Conservation (phyloP, 2,797 vertebrate species). For the Aulostomus chinensis region DNA sequence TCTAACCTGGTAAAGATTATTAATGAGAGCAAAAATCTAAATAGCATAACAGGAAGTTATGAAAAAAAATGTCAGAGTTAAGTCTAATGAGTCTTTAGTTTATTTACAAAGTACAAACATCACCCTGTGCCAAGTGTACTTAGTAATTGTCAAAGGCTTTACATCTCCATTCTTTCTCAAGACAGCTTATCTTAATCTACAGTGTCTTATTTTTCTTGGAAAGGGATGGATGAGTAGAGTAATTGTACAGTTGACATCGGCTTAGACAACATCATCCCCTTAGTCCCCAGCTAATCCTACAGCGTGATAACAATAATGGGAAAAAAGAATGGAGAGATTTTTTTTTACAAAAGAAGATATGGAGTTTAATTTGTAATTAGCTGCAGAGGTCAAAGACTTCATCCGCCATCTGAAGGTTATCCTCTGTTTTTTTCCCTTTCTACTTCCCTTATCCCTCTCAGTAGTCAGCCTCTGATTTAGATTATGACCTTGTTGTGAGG, state of each 20-base stretch:
- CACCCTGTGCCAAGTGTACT: conserved; percentile 54
- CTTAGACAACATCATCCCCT: conserved; percentile 78
- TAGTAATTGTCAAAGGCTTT: conserved; percentile 81
- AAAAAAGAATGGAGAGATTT: conserved; percentile 53
- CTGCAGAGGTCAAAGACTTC: conserved; percentile 66
- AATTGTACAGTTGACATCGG: conserved; percentile 79
- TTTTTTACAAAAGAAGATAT: conserved; percentile 67
- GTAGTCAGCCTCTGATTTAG: conserved; percentile 50
- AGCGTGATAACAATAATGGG: conserved; percentile 76
- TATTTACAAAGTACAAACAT: conserved; percentile 76
- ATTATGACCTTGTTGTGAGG: conserved; percentile 64
- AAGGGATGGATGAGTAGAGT: conserved; percentile 66
- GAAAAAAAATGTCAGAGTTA: conserved; percentile 64
- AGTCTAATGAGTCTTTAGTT: conserved; percentile 75
- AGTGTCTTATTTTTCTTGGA: conserved; percentile 70
- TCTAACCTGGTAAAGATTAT: conserved; percentile 93
- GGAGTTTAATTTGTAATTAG: conserved; percentile 76
- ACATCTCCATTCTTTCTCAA: conserved; percentile 59
- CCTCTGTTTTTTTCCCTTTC: conserved; percentile 30
- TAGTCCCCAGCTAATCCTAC: conserved; percentile 75
- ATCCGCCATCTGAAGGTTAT: conserved; percentile 65
- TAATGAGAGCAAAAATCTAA: conserved; percentile 95
- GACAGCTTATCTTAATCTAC: conserved; percentile 63
- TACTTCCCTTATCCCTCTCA: conserved; percentile 14
- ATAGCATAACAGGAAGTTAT: conserved; percentile 82